These are phyloP conservation scores for Bufo gargarizans DNA, from an alignment of 2,113 vertebrate genomes.

Conservation along the genomic window DNA sequence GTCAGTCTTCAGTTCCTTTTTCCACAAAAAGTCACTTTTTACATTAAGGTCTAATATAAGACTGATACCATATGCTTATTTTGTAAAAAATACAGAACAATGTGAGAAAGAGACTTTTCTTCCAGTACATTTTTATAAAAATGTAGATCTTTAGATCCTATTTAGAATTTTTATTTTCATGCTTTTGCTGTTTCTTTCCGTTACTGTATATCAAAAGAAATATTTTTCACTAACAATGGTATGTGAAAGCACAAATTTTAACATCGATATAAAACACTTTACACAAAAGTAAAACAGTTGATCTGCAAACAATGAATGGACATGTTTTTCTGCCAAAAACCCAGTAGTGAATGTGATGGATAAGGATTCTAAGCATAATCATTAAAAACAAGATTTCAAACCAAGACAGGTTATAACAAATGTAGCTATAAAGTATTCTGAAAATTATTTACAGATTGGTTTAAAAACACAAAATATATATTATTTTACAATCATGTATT, in stretches of 20 bases:
- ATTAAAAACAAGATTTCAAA: not conserved
- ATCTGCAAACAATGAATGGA: too few relatives aligned
- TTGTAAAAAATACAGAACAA: not conserved
- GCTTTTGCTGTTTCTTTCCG: not conserved
- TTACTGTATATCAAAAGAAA: not conserved
- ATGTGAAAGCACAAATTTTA: not conserved
- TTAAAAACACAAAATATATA: not conserved
- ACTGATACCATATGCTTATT: not conserved
- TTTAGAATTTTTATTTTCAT: not conserved
- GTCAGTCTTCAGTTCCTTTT: not conserved
- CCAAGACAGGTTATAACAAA: not conserved
- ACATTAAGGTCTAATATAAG: not conserved
- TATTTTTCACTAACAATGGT: not conserved
- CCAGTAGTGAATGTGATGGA: too few relatives aligned
- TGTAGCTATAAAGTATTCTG: not conserved
- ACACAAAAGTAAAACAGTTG: not conserved
- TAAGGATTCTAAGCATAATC: too few relatives aligned
- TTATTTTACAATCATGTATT: not conserved
- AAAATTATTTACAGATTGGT: not conserved
- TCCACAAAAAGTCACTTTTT: not conserved
- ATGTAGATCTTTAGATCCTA: not conserved
- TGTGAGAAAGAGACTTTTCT: not conserved
- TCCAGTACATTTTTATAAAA: too few relatives aligned
- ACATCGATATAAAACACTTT: not conserved
- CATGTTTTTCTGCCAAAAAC: too few relatives aligned